These are phyloP conservation scores for Drosophila suzukii DNA, from an alignment of 1,140 invertebrate species.

Conservation along the genomic window DNA sequence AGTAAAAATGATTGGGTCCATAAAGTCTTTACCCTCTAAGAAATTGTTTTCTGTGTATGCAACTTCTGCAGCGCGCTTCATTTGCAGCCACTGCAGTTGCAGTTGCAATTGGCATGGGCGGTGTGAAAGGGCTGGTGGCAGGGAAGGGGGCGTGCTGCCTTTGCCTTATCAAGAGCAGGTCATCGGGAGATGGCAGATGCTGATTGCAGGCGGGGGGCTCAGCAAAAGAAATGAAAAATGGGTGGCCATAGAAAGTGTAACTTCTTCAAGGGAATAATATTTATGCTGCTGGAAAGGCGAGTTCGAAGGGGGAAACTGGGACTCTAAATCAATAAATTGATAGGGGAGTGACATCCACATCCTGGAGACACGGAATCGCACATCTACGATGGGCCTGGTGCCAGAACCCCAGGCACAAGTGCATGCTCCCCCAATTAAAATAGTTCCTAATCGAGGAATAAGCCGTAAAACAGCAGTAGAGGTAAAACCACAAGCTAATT, in stretches of 20 bases:
- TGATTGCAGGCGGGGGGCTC: constrained; percentile 32
- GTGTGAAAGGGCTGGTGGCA: constrained; percentile 1
- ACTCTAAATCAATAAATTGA: constrained; percentile 38
- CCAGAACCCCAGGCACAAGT: constrained; percentile 13
- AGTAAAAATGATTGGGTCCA: too few species aligned
- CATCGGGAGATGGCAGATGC: constrained; percentile 58
- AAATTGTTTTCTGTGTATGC: constrained; percentile 7
- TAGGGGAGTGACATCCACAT: constrained; percentile 37
- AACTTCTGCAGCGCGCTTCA: constrained; percentile 57
- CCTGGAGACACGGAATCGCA: constrained; percentile 22
- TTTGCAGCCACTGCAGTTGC: constrained; percentile 48
- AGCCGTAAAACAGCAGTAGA: neutral
- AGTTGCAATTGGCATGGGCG: constrained; percentile 58
- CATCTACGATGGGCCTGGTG: constrained; percentile 17
- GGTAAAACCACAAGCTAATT: neutral
- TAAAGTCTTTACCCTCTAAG: neutral
- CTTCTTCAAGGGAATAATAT: constrained; percentile 41
- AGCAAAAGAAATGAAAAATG: constrained; percentile 29
- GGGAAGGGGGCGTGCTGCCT: constrained; percentile 6
- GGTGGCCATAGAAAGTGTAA: constrained; percentile 65
- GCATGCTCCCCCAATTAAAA: constrained; percentile 14
- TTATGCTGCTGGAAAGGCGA: constrained; percentile 23
- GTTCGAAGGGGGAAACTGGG: neutral
- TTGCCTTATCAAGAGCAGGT: constrained; percentile 75
- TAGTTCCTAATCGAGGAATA: constrained; percentile 7